Evolutionary conservation across 2,888 invertebrate genomes (phyloP).

Genomic region (Beris chalybata): DNA sequence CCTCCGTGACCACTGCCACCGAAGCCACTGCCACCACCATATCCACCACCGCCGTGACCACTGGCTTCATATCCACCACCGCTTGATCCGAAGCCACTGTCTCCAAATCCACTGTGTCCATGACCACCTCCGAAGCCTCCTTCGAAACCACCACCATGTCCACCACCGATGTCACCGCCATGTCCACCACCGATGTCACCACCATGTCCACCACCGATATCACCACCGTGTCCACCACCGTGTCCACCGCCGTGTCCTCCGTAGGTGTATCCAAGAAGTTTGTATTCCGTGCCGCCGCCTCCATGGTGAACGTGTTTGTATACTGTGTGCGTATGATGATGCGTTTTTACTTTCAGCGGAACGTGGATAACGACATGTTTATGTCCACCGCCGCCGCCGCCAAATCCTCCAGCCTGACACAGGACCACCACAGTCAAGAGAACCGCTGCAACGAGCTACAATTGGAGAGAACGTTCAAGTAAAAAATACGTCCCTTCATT

Average conservation of each 20-base stretch:
- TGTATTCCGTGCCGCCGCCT: slow-evolving; percentile 56
- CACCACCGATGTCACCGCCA: slow-evolving; percentile 45
- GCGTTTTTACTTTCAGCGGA: slow-evolving; percentile 73
- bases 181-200: slow-evolving; percentile 58
- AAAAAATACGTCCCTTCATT: slow-evolving; percentile 21
- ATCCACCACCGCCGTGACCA: slow-evolving; percentile 53
- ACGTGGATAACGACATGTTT: slow-evolving; percentile 79
- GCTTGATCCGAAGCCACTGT: not conserved
- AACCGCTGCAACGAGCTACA: slow-evolving; percentile 51
- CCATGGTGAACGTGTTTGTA: slow-evolving; percentile 72
- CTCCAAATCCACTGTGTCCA: slow-evolving; percentile 43
- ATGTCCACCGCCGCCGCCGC: slow-evolving; percentile 61
- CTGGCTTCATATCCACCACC: slow-evolving; percentile 35
- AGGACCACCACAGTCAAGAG: slow-evolving; percentile 55
- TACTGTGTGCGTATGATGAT: slow-evolving; percentile 77
- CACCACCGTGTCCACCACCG: slow-evolving; percentile 51
- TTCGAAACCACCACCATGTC: slow-evolving; percentile 51
- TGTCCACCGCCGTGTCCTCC: slow-evolving; percentile 47
- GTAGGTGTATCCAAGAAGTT: slow-evolving; percentile 52
- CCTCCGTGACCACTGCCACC: slow-evolving; percentile 2
- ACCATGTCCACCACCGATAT: slow-evolving; percentile 66
- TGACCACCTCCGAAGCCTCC: slow-evolving; percentile 56
- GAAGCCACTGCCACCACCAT: slow-evolving; percentile 49
- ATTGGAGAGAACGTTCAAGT: slow-evolving; percentile 25
- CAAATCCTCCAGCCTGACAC: slow-evolving; percentile 53